Evolutionary conservation across 2,797 vertebrate genomes (phyloP).

Genomic region (Rhincodon typus): DNA sequence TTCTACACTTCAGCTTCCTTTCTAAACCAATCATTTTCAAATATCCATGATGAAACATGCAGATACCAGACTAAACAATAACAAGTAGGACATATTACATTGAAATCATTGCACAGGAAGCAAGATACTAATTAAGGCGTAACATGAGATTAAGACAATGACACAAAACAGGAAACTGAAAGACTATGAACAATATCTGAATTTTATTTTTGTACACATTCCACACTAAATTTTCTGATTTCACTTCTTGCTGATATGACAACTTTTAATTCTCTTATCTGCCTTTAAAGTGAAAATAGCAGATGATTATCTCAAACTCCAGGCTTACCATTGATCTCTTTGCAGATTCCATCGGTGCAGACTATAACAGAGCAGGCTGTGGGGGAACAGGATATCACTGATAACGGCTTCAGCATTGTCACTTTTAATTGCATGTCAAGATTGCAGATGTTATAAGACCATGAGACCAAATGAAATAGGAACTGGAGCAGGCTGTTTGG

Average conservation of each 20-base stretch:
- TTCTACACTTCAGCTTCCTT: too few species aligned
- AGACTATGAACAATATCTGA: not conserved
- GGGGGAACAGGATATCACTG: not conserved
- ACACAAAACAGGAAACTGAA: too few species aligned
- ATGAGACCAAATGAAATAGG: too few species aligned
- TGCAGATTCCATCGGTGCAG: not conserved
- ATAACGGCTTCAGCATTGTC: not conserved
- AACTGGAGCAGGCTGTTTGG: too few species aligned
- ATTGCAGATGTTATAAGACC: not conserved
- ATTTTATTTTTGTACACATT: not conserved
- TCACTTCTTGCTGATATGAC: not conserved
- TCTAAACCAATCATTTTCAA: too few species aligned
- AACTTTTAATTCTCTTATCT: not conserved
- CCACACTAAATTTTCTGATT: not conserved
- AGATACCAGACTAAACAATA: not conserved
- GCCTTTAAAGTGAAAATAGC: not conserved
- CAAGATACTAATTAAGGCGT: too few species aligned
- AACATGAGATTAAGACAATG: too few species aligned
- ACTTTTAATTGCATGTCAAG: not conserved
- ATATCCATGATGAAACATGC: not conserved
- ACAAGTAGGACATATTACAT: not conserved
- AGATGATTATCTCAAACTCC: not conserved
- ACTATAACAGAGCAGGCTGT: not conserved
- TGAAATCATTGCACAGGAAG: too few species aligned
- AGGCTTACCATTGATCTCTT: not conserved